These are phyloP conservation scores for Microplitis deprimator DNA, from an alignment of 2,888 invertebrate species.

Conservation along the genomic window DNA sequence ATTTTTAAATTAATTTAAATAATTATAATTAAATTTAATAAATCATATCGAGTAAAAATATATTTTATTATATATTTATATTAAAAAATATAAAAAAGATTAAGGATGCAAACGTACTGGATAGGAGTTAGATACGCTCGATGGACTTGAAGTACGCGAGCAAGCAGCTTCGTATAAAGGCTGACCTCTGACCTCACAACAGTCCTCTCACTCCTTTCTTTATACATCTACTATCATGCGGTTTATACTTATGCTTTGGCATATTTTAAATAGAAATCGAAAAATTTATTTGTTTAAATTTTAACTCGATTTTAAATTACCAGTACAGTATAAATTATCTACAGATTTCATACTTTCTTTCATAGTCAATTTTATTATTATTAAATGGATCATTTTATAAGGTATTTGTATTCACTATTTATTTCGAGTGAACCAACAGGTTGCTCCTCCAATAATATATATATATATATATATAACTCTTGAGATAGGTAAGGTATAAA, in stretches of 20 bases:
- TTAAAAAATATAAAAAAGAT: conserved; percentile 5
- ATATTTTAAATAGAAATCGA: neutral
- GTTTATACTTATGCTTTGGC: neutral
- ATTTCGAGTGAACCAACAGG: conserved; percentile 31
- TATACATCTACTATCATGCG: neutral
- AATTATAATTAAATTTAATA: no score
- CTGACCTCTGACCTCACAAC: conserved; percentile 65
- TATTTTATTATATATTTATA: no score
- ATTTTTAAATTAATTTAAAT: no score
- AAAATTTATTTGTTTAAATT: no score
- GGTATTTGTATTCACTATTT: conserved; percentile 2
- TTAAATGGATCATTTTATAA: no score
- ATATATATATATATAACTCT: neutral
- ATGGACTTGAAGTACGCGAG: conserved; percentile 61
- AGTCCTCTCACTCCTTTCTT: conserved; percentile 55
- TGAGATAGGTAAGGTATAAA: conserved; percentile 6
- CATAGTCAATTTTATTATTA: no score
- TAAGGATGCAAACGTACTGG: conserved; percentile 19
- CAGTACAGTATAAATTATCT: no score
- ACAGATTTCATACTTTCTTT: no score
- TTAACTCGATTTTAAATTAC: no score
- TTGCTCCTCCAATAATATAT: conserved; percentile 5
- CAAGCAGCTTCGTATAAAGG: conserved; percentile 63
- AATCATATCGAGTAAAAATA: no score
- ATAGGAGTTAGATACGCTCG: conserved; percentile 43